A percentile compares a stretch with the other conserved stretches of the same genome.
phyloP scores from a whole-genome alignment of 1,140 invertebrate species.

The Macrostomum lignano region DNA sequence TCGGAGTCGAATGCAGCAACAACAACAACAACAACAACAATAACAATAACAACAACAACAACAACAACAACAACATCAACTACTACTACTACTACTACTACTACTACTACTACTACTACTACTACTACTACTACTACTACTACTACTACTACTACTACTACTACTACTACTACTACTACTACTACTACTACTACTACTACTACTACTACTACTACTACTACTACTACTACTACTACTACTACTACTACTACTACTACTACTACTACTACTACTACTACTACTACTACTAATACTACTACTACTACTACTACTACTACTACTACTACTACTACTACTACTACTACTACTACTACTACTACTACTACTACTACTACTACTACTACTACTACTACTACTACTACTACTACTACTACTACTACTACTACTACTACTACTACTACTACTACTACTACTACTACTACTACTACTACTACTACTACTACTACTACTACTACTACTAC shows the following conservation, averaged over 20 bases:
- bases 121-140: background rate
- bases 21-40: no score
- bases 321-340: background rate
- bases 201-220: background rate
- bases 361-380: background rate
- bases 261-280: background rate
- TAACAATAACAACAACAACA: no score
- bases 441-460: background rate
- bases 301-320: background rate
- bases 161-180: background rate
- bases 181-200: background rate
- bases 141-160: background rate
- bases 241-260: background rate
- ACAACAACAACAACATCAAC: no score
- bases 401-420: background rate
- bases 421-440: background rate
- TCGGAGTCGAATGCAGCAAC: no score
- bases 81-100: background rate
- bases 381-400: background rate
- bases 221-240: background rate
- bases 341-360: background rate
- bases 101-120: background rate
- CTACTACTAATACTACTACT: no score
- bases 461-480: background rate
- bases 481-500: background rate